Evolutionary conservation across 35 echinoderm and acorn worm genomes (phyloP).

Genomic region (Ophioderma brevispina): DNA sequence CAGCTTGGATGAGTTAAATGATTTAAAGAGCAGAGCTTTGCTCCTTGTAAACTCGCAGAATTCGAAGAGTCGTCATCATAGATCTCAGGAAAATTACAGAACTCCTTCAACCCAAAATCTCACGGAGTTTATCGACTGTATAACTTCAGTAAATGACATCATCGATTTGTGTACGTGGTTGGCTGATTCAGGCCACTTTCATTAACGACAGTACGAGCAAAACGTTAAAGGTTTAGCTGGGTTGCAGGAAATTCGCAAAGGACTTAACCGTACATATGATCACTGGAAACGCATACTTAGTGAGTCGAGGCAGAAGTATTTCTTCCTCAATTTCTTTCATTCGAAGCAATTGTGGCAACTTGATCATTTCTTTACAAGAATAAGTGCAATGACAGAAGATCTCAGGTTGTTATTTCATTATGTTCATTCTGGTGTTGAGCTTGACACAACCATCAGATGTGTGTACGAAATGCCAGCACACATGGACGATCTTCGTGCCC

Average conservation of each 20-base stretch:
- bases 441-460: background rate
- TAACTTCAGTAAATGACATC: conserved; percentile 31
- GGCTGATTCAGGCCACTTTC: conserved; percentile 17
- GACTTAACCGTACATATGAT: background rate
- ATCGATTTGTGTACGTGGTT: conserved; percentile 24
- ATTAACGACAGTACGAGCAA: background rate
- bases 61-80: background rate
- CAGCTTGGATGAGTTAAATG: conserved; percentile 21
- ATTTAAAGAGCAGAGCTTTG: conserved; percentile 28
- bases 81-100: background rate
- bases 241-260: background rate
- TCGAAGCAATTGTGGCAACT: conserved; percentile 17
- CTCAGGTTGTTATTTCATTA: background rate
- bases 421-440: background rate
- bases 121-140: conserved; percentile 16
- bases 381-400: background rate
- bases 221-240: background rate
- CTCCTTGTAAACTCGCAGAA: conserved; percentile 21
- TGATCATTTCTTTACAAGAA: conserved; percentile 25
- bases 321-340: conserved; percentile 48
- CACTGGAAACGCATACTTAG: conserved; percentile 8
- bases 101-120: background rate
- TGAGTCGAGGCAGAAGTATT: background rate
- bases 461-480: background rate
- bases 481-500: background rate